These are phyloP conservation scores for Eubucco bourcierii DNA, from an alignment of 2,113 vertebrate genomes.

Conservation along the genomic window DNA sequence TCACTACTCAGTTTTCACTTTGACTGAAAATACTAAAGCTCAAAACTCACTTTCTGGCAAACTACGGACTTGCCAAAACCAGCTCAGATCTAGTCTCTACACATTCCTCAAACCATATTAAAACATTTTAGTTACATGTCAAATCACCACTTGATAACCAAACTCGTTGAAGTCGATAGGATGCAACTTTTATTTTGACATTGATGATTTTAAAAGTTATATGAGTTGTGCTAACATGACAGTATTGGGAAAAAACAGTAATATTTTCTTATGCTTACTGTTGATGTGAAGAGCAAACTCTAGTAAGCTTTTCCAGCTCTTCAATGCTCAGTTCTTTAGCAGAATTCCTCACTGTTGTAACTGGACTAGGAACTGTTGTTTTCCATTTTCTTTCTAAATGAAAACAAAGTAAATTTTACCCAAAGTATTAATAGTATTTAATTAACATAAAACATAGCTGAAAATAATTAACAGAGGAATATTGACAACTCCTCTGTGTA, in stretches of 20 bases:
- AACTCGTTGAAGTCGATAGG: not conserved
- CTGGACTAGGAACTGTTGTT: constrained; percentile 53
- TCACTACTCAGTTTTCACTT: not conserved
- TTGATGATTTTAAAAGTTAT: not conserved
- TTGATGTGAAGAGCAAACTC: constrained; percentile 89
- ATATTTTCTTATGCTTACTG: constrained; percentile 79
- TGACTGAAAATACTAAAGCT: not conserved
- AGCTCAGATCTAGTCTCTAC: not conserved
- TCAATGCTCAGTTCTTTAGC: constrained; percentile 74
- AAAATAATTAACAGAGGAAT: not conserved
- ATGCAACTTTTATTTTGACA: not conserved
- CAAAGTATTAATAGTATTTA: not conserved
- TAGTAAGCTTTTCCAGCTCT: constrained; percentile 84
- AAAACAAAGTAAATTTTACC: constrained; percentile 49
- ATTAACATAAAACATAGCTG: not conserved
- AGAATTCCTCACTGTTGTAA: constrained; percentile 53
- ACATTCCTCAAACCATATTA: not conserved
- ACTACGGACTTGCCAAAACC: not conserved
- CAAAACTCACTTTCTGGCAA: not conserved
- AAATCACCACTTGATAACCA: not conserved
- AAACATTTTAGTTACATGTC: not conserved
- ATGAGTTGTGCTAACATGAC: not conserved
- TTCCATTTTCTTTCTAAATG: constrained; percentile 86
- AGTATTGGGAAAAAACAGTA: not conserved
- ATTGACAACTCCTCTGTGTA: not conserved